phyloP scores from a whole-genome alignment of 2,797 vertebrate species.

The Peromyscus attwateri region DNA sequence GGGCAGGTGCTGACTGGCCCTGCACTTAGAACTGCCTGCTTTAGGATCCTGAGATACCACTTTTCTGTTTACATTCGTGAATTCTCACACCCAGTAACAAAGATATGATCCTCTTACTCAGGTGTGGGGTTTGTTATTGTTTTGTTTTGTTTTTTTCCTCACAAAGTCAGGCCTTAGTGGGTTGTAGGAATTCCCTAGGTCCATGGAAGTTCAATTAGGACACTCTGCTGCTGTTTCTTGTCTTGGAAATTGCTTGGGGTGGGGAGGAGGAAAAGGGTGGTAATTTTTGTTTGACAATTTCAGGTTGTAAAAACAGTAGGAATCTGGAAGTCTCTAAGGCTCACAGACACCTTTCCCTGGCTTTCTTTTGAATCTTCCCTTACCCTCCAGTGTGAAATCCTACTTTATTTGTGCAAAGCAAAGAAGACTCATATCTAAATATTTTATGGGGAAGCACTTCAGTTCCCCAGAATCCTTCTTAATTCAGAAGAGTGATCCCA shows the following conservation, averaged over 20 bases:
- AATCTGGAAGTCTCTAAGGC: background rate
- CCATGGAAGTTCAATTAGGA: background rate
- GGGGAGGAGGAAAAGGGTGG: background rate
- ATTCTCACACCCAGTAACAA: background rate
- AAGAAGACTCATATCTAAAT: background rate
- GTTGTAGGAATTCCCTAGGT: background rate
- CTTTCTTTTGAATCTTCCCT: constrained; percentile 1
- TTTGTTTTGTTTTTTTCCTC: background rate
- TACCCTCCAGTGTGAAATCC: background rate
- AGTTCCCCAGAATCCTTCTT: background rate
- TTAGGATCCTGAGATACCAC: background rate
- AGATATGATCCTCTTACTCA: background rate
- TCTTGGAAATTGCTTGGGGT: constrained; percentile 16
- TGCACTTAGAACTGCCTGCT: background rate
- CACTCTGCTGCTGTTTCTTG: constrained; percentile 5
- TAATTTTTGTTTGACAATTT: constrained; percentile 17
- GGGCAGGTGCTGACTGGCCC: constrained; percentile 69
- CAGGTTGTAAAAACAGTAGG: constrained; percentile 3
- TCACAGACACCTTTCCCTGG: background rate
- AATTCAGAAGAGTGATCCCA: background rate
- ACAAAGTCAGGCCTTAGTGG: background rate
- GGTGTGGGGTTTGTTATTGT: background rate
- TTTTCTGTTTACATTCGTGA: background rate
- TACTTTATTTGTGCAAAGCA: background rate
- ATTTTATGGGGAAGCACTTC: background rate